These are phyloP conservation scores for Phytoseiulus persimilis DNA, from an alignment of 2,888 invertebrate species.

Conservation along the genomic window DNA sequence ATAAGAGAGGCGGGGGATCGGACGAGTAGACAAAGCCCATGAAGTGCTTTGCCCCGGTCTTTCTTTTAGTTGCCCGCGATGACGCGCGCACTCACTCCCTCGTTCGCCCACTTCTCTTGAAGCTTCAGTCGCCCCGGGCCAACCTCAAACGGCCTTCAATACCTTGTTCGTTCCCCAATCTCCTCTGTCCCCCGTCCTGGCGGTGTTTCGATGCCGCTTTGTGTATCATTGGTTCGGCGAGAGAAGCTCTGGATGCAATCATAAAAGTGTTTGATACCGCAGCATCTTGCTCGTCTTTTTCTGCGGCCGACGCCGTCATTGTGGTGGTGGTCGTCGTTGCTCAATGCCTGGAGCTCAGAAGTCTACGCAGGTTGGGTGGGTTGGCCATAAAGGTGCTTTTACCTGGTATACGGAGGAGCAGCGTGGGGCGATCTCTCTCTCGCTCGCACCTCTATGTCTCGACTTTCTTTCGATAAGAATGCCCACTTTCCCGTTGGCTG, in stretches of 20 bases:
- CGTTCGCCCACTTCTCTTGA: background rate
- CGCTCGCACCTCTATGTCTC: background rate
- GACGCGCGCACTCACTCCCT: background rate
- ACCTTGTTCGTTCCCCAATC: background rate
- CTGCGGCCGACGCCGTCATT: too few species aligned
- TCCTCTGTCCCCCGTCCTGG: background rate
- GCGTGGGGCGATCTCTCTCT: background rate
- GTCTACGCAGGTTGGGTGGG: background rate
- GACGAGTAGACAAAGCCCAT: background rate
- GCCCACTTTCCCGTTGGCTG: background rate
- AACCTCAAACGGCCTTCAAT: background rate
- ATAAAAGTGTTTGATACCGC: conserved; percentile 30
- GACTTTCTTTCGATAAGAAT: background rate
- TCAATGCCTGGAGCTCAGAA: background rate
- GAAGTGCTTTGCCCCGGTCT: background rate
- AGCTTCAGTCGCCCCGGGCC: background rate
- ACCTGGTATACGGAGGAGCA: background rate
- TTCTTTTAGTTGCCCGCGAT: background rate
- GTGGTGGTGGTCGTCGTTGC: background rate
- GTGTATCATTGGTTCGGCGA: background rate
- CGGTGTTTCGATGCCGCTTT: background rate
- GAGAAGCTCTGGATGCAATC: conserved; percentile 9
- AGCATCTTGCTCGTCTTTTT: background rate
- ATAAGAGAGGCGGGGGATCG: background rate
- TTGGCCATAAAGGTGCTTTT: background rate